phyloP scores from a whole-genome alignment of 2,888 invertebrate genomes.

The Heliconius hortense region DNA sequence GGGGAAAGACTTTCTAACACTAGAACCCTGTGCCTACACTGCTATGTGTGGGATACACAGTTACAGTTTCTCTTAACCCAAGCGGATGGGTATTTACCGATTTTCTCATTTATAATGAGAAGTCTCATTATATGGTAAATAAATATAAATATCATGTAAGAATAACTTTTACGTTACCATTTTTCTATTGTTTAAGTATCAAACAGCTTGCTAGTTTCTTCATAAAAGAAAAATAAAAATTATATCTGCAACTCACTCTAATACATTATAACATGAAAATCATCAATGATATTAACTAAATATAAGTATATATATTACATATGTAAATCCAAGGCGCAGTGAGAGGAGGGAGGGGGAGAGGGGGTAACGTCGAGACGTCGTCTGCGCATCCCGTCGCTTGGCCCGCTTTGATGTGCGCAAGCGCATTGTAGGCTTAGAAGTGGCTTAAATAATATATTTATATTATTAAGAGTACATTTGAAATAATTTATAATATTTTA shows the following conservation, averaged over 20 bases:
- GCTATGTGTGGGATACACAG: no score
- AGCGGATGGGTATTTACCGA: no score
- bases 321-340: conserved; percentile 38
- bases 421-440: conserved; percentile 14
- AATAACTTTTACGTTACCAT: no score
- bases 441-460: neutral
- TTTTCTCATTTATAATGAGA: no score
- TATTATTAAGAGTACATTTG: neutral
- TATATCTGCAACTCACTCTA: neutral
- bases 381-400: conserved; percentile 74
- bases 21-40: no score
- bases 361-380: conserved; percentile 65
- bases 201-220: neutral
- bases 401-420: conserved; percentile 65
- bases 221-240: neutral
- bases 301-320: conserved; percentile 30
- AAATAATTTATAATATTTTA: neutral
- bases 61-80: no score
- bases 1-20: no score
- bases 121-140: no score
- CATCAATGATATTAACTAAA: conserved; percentile 25
- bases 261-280: neutral
- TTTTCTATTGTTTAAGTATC: no score
- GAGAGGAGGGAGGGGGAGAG: conserved; percentile 33
- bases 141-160: no score